These are phyloP conservation scores for Eristalinus sepulchralis DNA, from an alignment of 2,888 invertebrate species.

Conservation along the genomic window DNA sequence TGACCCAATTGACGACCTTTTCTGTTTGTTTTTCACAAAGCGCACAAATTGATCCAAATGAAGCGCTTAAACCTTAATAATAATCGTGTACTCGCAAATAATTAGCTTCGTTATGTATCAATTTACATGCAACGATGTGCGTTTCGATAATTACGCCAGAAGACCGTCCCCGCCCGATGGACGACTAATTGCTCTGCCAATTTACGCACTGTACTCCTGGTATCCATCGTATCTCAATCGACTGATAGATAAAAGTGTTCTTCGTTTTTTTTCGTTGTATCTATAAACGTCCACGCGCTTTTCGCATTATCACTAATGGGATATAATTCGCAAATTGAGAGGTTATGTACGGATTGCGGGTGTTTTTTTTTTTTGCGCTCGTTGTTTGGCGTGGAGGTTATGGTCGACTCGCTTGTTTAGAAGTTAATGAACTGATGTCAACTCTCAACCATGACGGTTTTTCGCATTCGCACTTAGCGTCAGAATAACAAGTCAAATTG, in stretches of 20 bases:
- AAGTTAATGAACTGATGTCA: not conserved
- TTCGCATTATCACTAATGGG: not conserved
- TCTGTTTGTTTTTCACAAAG: not conserved
- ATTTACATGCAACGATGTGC: constrained; percentile 21
- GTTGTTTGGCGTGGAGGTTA: not conserved
- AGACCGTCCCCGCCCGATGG: not conserved
- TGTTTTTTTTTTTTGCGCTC: not conserved
- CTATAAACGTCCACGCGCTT: not conserved
- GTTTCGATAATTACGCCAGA: constrained; percentile 13
- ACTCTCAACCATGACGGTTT: not conserved
- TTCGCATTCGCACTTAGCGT: not conserved
- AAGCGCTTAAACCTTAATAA: constrained; percentile 9
- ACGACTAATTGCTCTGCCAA: not conserved
- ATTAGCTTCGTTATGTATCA: constrained; percentile 13
- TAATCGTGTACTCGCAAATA: not conserved
- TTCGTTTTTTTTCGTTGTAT: not conserved
- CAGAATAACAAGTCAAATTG: not conserved
- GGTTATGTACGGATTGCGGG: not conserved
- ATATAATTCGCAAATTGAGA: not conserved
- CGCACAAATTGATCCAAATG: not conserved
- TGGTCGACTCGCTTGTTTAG: not conserved
- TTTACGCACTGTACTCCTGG: not conserved
- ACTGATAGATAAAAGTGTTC: not conserved
- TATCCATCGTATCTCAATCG: not conserved
- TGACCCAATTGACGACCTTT: not conserved